phyloP scores from a whole-genome alignment of 1,140 invertebrate species.

The Lysiphlebus fabarum region DNA sequence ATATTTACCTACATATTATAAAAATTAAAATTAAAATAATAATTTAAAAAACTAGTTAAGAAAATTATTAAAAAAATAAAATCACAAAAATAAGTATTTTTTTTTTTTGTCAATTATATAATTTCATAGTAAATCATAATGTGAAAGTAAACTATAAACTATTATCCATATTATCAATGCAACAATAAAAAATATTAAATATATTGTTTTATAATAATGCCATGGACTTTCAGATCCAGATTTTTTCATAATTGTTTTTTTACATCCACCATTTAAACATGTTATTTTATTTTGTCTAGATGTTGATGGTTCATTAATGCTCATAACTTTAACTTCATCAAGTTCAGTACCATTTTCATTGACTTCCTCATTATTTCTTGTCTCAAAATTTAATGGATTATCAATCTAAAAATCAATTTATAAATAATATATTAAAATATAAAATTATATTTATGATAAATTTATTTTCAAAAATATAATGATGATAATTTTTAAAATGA shows the following conservation, averaged over 20 bases:
- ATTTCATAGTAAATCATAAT: conserved; percentile 37
- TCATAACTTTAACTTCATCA: conserved; percentile 32
- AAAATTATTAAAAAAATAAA: too few species aligned
- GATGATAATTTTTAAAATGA: background rate
- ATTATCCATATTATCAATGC: conserved; percentile 54
- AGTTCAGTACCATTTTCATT: conserved; percentile 34
- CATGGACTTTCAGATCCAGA: conserved; percentile 49
- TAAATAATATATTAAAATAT: conserved; percentile 15
- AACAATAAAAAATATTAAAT: conserved; percentile 50
- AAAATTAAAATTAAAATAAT: too few species aligned
- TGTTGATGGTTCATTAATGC: conserved; percentile 26
- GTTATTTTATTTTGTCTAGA: conserved; percentile 19
- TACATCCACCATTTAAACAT: conserved; percentile 31
- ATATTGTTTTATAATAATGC: conserved; percentile 54
- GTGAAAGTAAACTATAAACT: conserved; percentile 49
- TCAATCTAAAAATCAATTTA: conserved; percentile 37
- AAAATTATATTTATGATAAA: background rate
- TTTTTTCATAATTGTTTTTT: conserved; percentile 22
- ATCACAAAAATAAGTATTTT: too few species aligned
- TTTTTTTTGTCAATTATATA: too few species aligned
- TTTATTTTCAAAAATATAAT: background rate
- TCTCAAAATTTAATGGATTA: conserved; percentile 29
- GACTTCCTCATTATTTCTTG: conserved; percentile 19
- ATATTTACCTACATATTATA: too few species aligned
- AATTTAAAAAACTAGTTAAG: too few species aligned